phyloP scores from a whole-genome alignment of 1,140 invertebrate species.

The Tetragnatha versicolor region DNA sequence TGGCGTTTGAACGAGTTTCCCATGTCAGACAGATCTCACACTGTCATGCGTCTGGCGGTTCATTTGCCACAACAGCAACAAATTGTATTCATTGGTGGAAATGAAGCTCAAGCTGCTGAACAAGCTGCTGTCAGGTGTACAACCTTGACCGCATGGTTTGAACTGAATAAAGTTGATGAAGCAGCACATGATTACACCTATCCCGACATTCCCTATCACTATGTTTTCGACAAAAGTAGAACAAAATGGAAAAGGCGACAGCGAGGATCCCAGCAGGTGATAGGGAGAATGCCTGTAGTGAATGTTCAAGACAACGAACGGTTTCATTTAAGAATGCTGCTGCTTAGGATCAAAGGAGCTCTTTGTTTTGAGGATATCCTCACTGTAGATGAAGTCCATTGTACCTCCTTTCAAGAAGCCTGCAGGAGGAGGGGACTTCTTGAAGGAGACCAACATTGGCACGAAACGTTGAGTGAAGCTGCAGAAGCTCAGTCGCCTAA shows the following conservation, averaged over 20 bases:
- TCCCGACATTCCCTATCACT: constrained; percentile 18
- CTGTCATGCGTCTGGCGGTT: constrained; percentile 63
- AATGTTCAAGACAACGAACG: neutral
- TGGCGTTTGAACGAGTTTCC: constrained; percentile 63
- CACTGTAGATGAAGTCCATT: neutral
- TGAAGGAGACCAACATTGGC: constrained; percentile 59
- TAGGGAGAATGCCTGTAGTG: constrained; percentile 56
- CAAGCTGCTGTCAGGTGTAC: neutral
- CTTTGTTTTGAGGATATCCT: constrained; percentile 8
- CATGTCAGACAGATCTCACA: constrained; percentile 62
- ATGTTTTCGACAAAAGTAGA: constrained; percentile 28
- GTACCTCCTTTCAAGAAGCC: neutral
- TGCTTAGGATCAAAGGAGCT: neutral
- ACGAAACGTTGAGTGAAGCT: constrained; percentile 59
- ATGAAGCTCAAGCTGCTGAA: constrained; percentile 46
- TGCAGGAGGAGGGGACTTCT: neutral
- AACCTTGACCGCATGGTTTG: constrained; percentile 51
- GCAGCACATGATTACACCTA: neutral
- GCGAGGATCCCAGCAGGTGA: neutral
- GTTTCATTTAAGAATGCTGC: constrained; percentile 10
- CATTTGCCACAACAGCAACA: constrained; percentile 64
- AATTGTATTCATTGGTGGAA: constrained; percentile 62
- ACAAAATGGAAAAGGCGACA: constrained; percentile 36
- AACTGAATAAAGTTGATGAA: constrained; percentile 45
- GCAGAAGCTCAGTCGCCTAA: neutral